Evolutionary conservation across 1,140 invertebrate genomes (phyloP).

Genomic region (Bombus haemorrhoidalis): DNA sequence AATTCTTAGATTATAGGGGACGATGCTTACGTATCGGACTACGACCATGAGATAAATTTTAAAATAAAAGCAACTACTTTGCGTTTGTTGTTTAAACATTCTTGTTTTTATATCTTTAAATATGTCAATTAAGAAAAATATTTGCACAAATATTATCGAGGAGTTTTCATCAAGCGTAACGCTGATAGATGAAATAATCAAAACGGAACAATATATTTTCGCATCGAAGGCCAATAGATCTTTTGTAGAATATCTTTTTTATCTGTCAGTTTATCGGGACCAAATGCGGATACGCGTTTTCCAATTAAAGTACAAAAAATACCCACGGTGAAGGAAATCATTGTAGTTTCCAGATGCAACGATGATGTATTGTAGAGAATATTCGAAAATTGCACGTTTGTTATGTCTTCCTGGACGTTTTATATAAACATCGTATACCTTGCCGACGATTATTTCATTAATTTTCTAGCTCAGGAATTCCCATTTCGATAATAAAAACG

Average conservation of each 20-base stretch:
- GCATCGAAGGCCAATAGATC: not conserved
- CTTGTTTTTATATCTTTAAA: not conserved
- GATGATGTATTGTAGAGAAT: not conserved
- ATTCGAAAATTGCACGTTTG: conserved; percentile 24
- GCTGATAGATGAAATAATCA: not conserved
- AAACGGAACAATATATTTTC: not conserved
- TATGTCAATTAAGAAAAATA: not conserved
- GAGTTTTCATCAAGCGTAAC: not conserved
- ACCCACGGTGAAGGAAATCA: not conserved
- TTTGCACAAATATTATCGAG: not conserved
- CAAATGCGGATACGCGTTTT: not conserved
- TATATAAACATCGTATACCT: conserved; percentile 3
- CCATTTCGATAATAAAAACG: not conserved
- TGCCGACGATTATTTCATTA: not conserved
- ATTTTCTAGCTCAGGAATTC: conserved; percentile 6
- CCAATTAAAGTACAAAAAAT: not conserved
- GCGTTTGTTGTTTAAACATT: not conserved
- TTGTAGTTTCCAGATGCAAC: not conserved
- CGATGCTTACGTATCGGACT: not conserved
- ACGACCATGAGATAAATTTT: not conserved
- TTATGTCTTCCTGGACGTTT: not conserved
- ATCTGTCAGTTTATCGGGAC: not conserved
- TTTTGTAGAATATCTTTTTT: not conserved
- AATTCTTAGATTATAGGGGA: not conserved
- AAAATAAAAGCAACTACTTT: not conserved